Base-by-base conservation (phyloP, 30 jellyfish, hydroid and myxozoan species). In the Phacellophora camtschatica region DNA sequence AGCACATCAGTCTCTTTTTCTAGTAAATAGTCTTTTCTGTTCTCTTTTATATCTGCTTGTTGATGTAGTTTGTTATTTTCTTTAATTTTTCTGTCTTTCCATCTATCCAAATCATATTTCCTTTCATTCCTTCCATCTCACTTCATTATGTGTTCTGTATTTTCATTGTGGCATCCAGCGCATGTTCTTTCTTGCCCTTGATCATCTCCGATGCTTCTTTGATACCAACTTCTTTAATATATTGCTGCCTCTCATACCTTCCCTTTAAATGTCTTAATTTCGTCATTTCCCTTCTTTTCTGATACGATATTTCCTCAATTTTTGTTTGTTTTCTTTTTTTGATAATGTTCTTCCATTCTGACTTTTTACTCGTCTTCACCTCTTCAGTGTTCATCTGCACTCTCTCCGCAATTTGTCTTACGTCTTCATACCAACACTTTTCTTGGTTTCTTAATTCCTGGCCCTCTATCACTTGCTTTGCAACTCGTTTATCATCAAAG, bases 361-460 rank as follows among this genome's bases (percentile, higher is more conserved):
- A 58, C 43, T 58, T 58, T 58, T 22, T 20, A 20, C 23, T 19
- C 29, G 8, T 58, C 72, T 3, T 24, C 29, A 58, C 29, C 18
- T 58, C 43, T 3, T 58, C 72, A 20, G 29, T 22, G 72, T 58
- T 58, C 29, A 58, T 58, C 29, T 58, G 45, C n/a, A 58, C 29
- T 18, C 72, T 58, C 23, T 58, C 72, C 29, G 72, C 55, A 7
- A 58, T 22, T 58, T 58, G 12, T 28, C 4, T 58, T 24, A 58
- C 72, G 72, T 58, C 72, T 28, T 58, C 19, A 58, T 58, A 58
- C 72, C 72, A 58, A 58, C 72, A 58, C 72, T 58, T 58, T 9
- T 58, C 72, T 58, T 58, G n/a, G 30, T 50, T 50, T 15, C 18
- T n/a, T n/a, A n/a, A n/a, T n/a, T n/a, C n/a, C 23, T 50, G 65